Evolutionary conservation across 1,140 invertebrate genomes (phyloP).

Genomic region (Pogonognathellus flavescens): DNA sequence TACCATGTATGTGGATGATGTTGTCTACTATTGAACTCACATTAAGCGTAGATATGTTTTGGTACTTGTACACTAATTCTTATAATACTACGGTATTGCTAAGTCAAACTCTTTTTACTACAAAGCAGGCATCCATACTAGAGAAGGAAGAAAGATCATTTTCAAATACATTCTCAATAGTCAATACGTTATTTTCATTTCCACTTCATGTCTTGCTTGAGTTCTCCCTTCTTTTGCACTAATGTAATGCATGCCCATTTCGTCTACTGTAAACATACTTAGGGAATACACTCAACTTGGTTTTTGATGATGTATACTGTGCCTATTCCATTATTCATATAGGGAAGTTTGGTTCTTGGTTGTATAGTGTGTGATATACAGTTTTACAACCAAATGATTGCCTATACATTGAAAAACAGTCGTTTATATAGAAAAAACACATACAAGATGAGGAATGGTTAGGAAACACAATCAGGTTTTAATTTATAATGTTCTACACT

Average conservation of each 20-base stretch:
- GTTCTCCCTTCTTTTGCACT: slow-evolving; percentile 40
- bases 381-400: neutral
- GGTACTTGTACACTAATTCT: slow-evolving; percentile 44
- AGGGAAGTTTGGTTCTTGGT: no score
- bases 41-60: slow-evolving; percentile 15
- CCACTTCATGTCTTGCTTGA: neutral
- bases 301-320: slow-evolving; percentile 35
- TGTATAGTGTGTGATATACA: no score
- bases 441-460: neutral
- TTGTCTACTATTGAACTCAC: slow-evolving; percentile 25
- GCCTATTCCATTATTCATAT: no score
- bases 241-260: slow-evolving; percentile 36
- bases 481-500: slow-evolving; percentile 1
- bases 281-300: slow-evolving; percentile 35
- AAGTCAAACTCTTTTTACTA: neutral
- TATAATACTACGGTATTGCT: neutral
- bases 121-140: no score
- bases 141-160: slow-evolving; percentile 25
- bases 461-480: slow-evolving; percentile 13
- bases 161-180: slow-evolving; percentile 29
- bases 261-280: slow-evolving; percentile 44
- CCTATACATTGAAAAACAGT: neutral
- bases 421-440: neutral
- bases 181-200: slow-evolving; percentile 47
- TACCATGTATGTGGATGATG: neutral